These are phyloP conservation scores for Sebastes dallii DNA, from an alignment of 2,797 vertebrate genomes.

Conservation along the genomic window DNA sequence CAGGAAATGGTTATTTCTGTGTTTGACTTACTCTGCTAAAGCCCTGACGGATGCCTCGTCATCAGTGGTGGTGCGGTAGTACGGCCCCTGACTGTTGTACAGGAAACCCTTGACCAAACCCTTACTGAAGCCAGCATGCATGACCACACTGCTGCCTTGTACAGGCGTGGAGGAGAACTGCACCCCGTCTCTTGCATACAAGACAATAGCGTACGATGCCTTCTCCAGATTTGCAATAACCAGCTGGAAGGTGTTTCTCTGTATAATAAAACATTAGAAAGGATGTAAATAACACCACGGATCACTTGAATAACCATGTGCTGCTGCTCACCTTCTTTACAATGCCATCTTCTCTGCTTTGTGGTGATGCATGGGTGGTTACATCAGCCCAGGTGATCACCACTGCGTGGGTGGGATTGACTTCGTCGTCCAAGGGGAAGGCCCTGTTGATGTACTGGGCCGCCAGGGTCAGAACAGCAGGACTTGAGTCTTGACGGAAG, in stretches of 20 bases:
- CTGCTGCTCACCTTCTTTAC: conserved; percentile 81
- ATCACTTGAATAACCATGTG: not conserved
- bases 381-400: conserved; percentile 89
- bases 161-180: conserved; percentile 84
- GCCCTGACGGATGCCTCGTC: conserved; percentile 83
- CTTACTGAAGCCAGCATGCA: conserved; percentile 89
- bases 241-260: conserved; percentile 96
- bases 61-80: conserved; percentile 83
- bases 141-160: conserved; percentile 53
- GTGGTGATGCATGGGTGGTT: conserved; percentile 70
- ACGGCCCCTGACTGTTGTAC: conserved; percentile 77
- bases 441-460: conserved; percentile 83
- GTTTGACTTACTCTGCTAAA: conserved; percentile 84
- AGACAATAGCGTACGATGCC: conserved; percentile 89
- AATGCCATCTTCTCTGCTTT: conserved; percentile 55
- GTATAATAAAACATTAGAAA: conserved; percentile 38
- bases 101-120: conserved; percentile 78
- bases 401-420: conserved; percentile 80
- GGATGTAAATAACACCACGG: not conserved
- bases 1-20: not conserved
- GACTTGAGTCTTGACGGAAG: conserved; percentile 87
- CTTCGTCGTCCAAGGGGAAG: conserved; percentile 81
- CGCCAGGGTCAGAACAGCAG: conserved; percentile 73
- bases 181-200: conserved; percentile 88
- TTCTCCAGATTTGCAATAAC: conserved; percentile 86